Conservation (phyloP, 2,888 invertebrate genomes). For the Epirrita christyi region DNA sequence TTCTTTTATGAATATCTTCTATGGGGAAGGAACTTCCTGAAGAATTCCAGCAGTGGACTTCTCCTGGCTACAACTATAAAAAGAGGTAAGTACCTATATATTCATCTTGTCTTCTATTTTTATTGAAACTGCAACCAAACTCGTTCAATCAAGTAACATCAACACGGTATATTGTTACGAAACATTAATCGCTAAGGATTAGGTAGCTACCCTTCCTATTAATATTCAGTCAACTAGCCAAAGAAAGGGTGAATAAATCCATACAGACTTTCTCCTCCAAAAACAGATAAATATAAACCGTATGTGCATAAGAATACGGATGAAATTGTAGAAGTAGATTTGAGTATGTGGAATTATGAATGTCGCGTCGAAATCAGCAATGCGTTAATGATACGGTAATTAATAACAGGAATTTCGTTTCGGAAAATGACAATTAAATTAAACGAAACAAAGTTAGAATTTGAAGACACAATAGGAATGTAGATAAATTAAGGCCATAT, state of each 20-base stretch:
- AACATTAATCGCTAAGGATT: constrained; percentile 73
- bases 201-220: constrained; percentile 74
- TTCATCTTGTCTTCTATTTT: too few relatives aligned
- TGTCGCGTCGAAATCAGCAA: constrained; percentile 70
- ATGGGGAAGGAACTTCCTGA: too few relatives aligned
- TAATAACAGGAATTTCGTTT: constrained; percentile 56
- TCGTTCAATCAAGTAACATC: constrained; percentile 34
- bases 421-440: constrained; percentile 21
- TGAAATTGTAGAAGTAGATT: constrained; percentile 28
- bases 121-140: constrained; percentile 11
- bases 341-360: constrained; percentile 41
- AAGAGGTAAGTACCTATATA: too few relatives aligned
- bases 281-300: constrained; percentile 5
- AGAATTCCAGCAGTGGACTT: too few relatives aligned
- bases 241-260: constrained; percentile 79
- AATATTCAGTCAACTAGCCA: constrained; percentile 78
- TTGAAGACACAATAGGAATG: too few relatives aligned
- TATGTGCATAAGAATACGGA: constrained; percentile 3
- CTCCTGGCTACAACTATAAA: too few relatives aligned
- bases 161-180: constrained; percentile 41
- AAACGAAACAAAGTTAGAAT: neutral
- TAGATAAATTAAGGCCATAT: too few relatives aligned
- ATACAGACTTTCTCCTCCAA: constrained; percentile 18
- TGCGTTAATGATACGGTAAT: constrained; percentile 78
- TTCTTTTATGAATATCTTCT: too few relatives aligned